phyloP scores from a whole-genome alignment of 2,888 invertebrate species.

The Drosophila niveifrons region DNA sequence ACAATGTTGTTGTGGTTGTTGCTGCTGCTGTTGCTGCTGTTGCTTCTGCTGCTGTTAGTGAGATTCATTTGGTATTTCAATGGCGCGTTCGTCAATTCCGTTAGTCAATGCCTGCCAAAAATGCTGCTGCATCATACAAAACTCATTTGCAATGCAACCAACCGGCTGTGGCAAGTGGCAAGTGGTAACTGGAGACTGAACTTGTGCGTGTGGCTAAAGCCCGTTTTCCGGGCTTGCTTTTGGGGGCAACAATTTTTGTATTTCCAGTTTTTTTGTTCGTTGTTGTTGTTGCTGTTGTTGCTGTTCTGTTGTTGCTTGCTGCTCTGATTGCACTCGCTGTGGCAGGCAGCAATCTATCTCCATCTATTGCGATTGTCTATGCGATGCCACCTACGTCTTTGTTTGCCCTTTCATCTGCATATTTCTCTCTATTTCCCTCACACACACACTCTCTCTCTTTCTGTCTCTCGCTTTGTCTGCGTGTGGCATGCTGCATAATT shows the following conservation, averaged over 20 bases:
- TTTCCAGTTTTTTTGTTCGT: not conserved
- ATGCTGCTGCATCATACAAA: constrained; percentile 43
- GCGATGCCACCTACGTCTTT: constrained; percentile 28
- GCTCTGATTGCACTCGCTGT: constrained; percentile 37
- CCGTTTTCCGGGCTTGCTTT: constrained; percentile 39
- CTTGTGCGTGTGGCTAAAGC: constrained; percentile 39
- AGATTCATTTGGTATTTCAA: constrained; percentile 73
- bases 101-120: constrained; percentile 35
- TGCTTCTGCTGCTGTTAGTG: constrained; percentile 31
- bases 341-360: constrained; percentile 46
- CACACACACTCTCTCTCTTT: constrained; percentile 7
- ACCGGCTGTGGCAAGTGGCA: constrained; percentile 19
- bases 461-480: constrained; percentile 52
- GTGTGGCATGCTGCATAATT: constrained; percentile 73
- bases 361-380: constrained; percentile 50
- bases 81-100: constrained; percentile 49
- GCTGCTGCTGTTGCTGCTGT: not conserved
- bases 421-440: constrained; percentile 11
- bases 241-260: constrained; percentile 2
- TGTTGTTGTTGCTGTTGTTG: not conserved
- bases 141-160: constrained; percentile 52
- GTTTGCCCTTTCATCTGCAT: constrained; percentile 39
- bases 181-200: constrained; percentile 11
- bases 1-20: constrained; percentile 28
- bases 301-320: not conserved